A percentile compares a stretch with the other conserved stretches of the same genome.
Evolutionary conservation across 2,888 invertebrate genomes (phyloP).

Genomic region (Entomobrya proxima): DNA sequence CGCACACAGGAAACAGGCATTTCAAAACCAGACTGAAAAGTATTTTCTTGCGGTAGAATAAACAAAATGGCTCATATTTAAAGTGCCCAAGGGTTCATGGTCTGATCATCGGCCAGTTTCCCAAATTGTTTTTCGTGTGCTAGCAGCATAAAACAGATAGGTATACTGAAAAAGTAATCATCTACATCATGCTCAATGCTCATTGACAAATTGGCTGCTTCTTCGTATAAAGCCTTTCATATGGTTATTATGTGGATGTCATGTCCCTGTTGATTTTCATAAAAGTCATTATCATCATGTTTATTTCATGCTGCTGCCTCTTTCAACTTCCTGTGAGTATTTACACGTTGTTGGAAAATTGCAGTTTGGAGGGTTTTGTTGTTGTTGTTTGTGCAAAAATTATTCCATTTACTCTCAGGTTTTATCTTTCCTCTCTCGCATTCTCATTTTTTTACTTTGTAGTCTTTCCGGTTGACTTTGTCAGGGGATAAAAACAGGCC

Average conservation of each 20-base stretch:
- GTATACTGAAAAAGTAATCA: too few species aligned
- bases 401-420: not conserved
- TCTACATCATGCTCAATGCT: not conserved
- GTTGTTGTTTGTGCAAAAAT: not conserved
- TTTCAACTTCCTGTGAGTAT: not conserved
- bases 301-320: too few species aligned
- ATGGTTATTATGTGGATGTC: not conserved
- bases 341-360: too few species aligned
- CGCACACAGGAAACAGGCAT: too few species aligned
- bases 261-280: conserved; percentile 1
- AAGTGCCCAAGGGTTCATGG: not conserved
- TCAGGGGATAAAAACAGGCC: not conserved
- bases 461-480: not conserved
- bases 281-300: not conserved
- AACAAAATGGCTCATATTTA: not conserved
- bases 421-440: not conserved
- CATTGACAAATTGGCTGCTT: conserved; percentile 9
- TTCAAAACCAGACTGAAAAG: conserved; percentile 2
- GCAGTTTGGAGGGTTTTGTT: not conserved
- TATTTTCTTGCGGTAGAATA: not conserved
- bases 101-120: not conserved
- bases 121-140: not conserved
- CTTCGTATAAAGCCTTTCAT: too few species aligned
- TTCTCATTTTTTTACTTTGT: not conserved
- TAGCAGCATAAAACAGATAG: not conserved